Evolutionary conservation across 2,888 invertebrate species (phyloP).

Genomic region (Scelioninae gen. 1): DNA sequence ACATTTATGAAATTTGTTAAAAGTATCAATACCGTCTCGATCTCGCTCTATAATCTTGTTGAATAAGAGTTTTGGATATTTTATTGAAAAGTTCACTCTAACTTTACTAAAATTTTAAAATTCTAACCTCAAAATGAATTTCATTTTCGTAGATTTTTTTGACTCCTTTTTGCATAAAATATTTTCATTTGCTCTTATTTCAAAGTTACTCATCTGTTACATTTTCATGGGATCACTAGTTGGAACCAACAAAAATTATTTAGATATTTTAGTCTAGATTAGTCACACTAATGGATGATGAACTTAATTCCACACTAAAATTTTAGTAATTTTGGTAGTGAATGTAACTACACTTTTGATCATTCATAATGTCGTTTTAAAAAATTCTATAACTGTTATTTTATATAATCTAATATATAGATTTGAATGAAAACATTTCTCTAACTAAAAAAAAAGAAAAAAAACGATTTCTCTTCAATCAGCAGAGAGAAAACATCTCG

Average conservation of each 20-base stretch:
- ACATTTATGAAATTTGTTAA: not conserved
- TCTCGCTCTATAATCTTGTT: constrained; percentile 49
- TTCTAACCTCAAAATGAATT: too few species aligned
- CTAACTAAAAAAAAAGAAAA: constrained; percentile 5
- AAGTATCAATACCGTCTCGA: constrained; percentile 55
- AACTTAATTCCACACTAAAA: too few species aligned
- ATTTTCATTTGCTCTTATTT: too few species aligned
- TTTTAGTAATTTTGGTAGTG: constrained; percentile 43
- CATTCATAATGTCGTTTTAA: constrained; percentile 30
- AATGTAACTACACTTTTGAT: constrained; percentile 19
- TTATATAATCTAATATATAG: constrained; percentile 15
- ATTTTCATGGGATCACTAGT: too few species aligned
- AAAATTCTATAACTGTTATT: constrained; percentile 22
- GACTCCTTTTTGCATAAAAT: too few species aligned
- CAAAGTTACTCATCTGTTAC: too few species aligned
- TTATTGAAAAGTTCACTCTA: constrained; percentile 31
- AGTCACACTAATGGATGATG: not conserved
- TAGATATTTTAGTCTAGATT: constrained; percentile 7
- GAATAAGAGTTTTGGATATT: constrained; percentile 37
- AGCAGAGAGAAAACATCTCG: not conserved
- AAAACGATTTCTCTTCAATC: not conserved
- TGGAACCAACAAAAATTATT: not conserved
- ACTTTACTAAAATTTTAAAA: constrained; percentile 41
- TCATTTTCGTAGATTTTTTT: too few species aligned
- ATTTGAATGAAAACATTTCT: constrained; percentile 12